Evolutionary conservation across 1,140 invertebrate species (phyloP).

Genomic region (Eriocheir sinensis): DNA sequence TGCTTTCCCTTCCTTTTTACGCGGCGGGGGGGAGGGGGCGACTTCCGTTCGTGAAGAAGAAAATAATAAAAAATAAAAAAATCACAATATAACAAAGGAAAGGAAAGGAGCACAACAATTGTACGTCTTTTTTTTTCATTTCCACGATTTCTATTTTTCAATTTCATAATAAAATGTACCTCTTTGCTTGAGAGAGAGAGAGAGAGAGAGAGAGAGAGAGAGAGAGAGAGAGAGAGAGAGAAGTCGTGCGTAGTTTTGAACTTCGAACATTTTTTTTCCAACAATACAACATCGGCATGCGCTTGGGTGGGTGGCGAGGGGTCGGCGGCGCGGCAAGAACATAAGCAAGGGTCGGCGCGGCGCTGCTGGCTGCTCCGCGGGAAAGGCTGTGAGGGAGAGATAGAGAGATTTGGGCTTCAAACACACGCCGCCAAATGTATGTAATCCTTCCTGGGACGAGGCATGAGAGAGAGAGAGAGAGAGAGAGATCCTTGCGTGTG

Average conservation of each 20-base stretch:
- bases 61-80: too few species aligned
- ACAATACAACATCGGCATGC: not conserved
- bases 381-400: too few species aligned
- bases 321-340: not conserved
- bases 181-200: not conserved
- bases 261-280: not conserved
- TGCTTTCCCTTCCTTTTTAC: too few species aligned
- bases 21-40: too few species aligned
- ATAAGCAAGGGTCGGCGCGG: not conserved
- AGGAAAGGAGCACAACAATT: too few species aligned
- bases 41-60: too few species aligned
- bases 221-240: not conserved
- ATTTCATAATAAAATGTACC: too few species aligned
- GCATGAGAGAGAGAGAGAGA: not conserved
- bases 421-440: not conserved
- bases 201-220: slow-evolving; percentile 16
- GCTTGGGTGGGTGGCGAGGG: too few species aligned
- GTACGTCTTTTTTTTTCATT: too few species aligned
- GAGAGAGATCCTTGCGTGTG: too few species aligned
- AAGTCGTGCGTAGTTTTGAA: not conserved
- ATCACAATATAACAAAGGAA: too few species aligned
- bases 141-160: too few species aligned
- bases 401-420: not conserved
- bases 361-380: not conserved
- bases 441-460: not conserved